phyloP scores from a whole-genome alignment of 1,140 invertebrate species.

The Papilio dardanus region DNA sequence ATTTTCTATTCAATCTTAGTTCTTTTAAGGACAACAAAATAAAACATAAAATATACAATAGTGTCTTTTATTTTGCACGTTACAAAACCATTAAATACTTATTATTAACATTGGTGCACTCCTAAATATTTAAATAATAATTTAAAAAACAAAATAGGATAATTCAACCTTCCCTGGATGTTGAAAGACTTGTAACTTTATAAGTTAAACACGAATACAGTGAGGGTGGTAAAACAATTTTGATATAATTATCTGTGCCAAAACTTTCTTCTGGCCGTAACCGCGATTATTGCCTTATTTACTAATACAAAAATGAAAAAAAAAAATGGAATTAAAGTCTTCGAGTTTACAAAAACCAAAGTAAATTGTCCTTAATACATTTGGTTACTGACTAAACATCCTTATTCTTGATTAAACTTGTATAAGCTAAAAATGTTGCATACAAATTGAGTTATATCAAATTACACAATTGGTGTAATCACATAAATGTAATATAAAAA shows the following conservation, averaged over 20 bases:
- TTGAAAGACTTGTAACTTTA: neutral
- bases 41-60: neutral
- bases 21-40: neutral
- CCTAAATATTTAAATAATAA: neutral
- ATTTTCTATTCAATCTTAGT: too few species aligned
- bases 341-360: neutral
- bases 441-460: neutral
- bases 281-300: too few species aligned
- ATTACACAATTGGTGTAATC: conserved; percentile 14
- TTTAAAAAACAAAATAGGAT: neutral
- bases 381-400: neutral
- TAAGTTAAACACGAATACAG: neutral
- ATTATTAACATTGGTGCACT: neutral
- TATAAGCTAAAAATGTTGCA: neutral
- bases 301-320: neutral
- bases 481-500: conserved; percentile 56
- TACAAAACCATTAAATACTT: neutral
- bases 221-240: too few species aligned
- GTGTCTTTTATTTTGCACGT: neutral
- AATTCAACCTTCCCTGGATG: neutral
- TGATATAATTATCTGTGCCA: too few species aligned
- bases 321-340: neutral
- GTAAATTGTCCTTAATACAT: too few species aligned
- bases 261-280: too few species aligned
- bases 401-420: neutral